Base-by-base conservation (phyloP, 2,797 vertebrate species). In the Salarias fasciatus region DNA sequence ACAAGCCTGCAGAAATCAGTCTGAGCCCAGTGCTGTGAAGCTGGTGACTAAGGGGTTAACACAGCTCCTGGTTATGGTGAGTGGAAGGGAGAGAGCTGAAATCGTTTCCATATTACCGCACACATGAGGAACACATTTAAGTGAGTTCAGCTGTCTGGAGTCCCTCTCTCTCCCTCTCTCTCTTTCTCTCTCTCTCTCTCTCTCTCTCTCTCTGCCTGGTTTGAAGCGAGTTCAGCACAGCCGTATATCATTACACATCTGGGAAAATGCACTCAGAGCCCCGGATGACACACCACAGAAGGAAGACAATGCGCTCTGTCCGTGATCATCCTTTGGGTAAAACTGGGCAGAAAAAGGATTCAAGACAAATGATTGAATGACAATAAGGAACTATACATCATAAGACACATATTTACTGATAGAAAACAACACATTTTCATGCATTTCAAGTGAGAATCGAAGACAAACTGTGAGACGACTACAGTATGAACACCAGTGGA, bases 91-190 rank as follows among this genome's bases (percentile, higher is more conserved):
- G 75, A 84, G 71, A 56, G 29, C 64, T 60, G 71, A 89, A 92
- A 93, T 89, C 88, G 85, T 93, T 93, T 93, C 91, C 91, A 92
- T 88, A 91, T 89, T 92, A 91, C 89, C 66, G 75, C 88, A 90
- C 89, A 92, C 89, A 92, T 82, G 88, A 92, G 89, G 91, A 92
- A 91, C 81, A 89, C 81, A 84, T 90, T 91, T 90, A 92, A 91
- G 88, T 71, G 86, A 86, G 85, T 91, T 91, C 91, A 94, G 92
- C 91, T 93, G 92, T 91, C 88, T 90, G 86, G 73, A 82, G 78
- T 69, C 28, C 73, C 76, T 83, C 84, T 81, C 80, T 83, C 73
- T 61, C 76, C 75, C 66, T 73, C 69, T 55, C 69, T 69, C 59
- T 61, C 61, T 48, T 61, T 69, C 60, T 47, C 63, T 50, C 62